Conservation (phyloP, 2,113 vertebrate species). For the Chamaetylas fuelleborni region DNA sequence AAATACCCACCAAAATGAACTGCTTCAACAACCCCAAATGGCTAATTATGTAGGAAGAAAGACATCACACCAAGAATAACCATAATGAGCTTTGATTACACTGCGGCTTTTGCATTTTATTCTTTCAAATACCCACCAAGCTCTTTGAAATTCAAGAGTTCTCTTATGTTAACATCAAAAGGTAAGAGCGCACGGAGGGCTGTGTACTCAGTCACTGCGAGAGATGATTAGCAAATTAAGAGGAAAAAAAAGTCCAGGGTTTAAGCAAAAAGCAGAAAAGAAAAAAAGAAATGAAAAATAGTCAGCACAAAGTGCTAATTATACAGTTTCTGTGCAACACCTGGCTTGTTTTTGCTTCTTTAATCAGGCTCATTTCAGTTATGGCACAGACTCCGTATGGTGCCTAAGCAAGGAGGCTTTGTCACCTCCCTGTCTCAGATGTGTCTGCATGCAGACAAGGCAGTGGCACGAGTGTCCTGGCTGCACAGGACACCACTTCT, state of each 20-base stretch:
- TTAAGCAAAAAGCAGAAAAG: constrained; percentile 18
- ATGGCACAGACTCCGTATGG: background rate
- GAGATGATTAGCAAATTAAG: constrained; percentile 75
- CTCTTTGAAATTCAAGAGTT: constrained; percentile 83
- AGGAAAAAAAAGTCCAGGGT: constrained; percentile 56
- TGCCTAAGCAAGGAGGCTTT: background rate
- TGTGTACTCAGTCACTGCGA: constrained; percentile 55
- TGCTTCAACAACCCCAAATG: constrained; percentile 51
- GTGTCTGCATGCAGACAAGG: background rate
- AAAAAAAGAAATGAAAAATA: constrained; percentile 14
- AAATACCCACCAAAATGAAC: constrained; percentile 13
- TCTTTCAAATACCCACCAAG: constrained; percentile 70
- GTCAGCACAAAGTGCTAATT: constrained; percentile 74
- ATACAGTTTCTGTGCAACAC: constrained; percentile 70
- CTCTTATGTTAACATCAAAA: constrained; percentile 79
- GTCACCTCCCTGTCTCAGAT: background rate
- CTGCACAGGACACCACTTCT: background rate
- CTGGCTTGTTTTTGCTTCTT: constrained; percentile 72
- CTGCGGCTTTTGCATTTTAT: constrained; percentile 63
- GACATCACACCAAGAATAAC: constrained; percentile 75
- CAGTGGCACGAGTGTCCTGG: fast-evolving
- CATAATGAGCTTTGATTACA: constrained; percentile 80
- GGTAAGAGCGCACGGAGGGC: constrained; percentile 68
- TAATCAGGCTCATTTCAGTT: constrained; percentile 59
- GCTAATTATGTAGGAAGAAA: constrained; percentile 65